These are phyloP conservation scores for Anorthoa munda DNA, from an alignment of 2,888 invertebrate genomes.

Conservation along the genomic window DNA sequence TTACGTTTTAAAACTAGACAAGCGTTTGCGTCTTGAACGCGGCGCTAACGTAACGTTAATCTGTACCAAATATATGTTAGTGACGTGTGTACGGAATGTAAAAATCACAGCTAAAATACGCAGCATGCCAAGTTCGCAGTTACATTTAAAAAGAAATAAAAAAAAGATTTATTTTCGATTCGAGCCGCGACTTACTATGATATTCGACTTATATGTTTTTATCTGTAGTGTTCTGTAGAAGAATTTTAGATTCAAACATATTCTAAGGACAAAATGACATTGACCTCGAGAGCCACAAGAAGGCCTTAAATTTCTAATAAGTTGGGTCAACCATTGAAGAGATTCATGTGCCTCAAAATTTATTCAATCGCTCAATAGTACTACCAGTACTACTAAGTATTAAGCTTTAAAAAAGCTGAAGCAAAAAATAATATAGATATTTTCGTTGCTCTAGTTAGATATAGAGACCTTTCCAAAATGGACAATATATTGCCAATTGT, in stretches of 20 bases:
- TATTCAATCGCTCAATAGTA: no score
- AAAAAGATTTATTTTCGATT: neutral
- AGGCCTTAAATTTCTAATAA: neutral
- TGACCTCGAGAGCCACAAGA: neutral
- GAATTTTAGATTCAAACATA: neutral
- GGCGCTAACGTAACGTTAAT: slow-evolving; percentile 5
- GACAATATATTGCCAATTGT: neutral
- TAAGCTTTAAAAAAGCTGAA: neutral
- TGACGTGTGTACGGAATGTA: slow-evolving; percentile 29
- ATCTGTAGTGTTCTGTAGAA: neutral
- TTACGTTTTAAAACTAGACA: slow-evolving; percentile 10
- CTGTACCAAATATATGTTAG: slow-evolving; percentile 34
- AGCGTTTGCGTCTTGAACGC: slow-evolving; percentile 4
- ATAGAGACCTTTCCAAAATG: slow-evolving; percentile 22
- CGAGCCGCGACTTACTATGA: neutral
- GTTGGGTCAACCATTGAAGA: neutral
- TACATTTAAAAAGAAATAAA: slow-evolving; percentile 13
- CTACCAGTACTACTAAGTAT: neutral
- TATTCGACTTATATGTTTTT: neutral
- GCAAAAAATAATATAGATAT: neutral
- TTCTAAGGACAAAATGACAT: neutral
- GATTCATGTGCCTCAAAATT: neutral
- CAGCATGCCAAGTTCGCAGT: slow-evolving; percentile 31
- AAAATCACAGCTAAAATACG: slow-evolving; percentile 11
- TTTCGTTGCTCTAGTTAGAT: neutral